phyloP scores from a whole-genome alignment of 2,888 invertebrate species.

The Rotaria sp. region DNA sequence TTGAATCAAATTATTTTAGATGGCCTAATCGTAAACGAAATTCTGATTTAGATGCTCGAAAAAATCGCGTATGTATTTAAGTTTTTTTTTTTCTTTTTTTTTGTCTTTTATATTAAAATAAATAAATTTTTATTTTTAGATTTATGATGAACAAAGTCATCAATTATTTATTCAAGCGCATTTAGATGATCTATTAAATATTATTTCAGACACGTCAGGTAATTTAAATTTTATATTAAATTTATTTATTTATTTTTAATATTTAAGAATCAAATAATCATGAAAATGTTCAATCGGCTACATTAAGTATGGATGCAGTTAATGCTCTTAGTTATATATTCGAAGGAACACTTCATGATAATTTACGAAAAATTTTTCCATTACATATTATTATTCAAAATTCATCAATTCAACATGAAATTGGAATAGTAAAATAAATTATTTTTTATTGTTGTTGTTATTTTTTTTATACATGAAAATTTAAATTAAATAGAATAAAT shows the following conservation, averaged over 20 bases:
- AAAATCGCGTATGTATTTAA: slow-evolving; percentile 5
- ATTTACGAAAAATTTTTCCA: slow-evolving; percentile 42
- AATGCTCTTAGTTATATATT: slow-evolving; percentile 52
- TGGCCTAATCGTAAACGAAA: slow-evolving; percentile 29
- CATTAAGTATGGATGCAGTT: slow-evolving; percentile 48
- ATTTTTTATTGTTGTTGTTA: background rate
- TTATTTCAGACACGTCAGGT: background rate
- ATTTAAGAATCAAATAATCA: slow-evolving; percentile 32
- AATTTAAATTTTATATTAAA: background rate
- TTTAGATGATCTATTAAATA: slow-evolving; percentile 27
- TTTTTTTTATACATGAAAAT: background rate
- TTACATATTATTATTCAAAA: background rate
- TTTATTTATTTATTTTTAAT: slow-evolving; percentile 29
- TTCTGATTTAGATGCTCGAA: slow-evolving; percentile 15
- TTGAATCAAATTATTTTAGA: background rate
- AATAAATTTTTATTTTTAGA: background rate
- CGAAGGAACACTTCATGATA: slow-evolving; percentile 49
- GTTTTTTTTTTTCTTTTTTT: too few species aligned
- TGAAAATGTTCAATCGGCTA: slow-evolving; percentile 40
- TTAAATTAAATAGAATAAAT: background rate
- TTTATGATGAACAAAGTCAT: slow-evolving; percentile 25
- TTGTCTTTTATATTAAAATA: too few species aligned
- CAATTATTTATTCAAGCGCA: slow-evolving; percentile 9
- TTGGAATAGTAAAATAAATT: background rate
- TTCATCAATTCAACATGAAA: slow-evolving; percentile 21